Evolutionary conservation across 2,888 invertebrate genomes (phyloP), one percentile per base, ranked within the genome.

Genomic region (Eutolmus rufibarbis): DNA sequence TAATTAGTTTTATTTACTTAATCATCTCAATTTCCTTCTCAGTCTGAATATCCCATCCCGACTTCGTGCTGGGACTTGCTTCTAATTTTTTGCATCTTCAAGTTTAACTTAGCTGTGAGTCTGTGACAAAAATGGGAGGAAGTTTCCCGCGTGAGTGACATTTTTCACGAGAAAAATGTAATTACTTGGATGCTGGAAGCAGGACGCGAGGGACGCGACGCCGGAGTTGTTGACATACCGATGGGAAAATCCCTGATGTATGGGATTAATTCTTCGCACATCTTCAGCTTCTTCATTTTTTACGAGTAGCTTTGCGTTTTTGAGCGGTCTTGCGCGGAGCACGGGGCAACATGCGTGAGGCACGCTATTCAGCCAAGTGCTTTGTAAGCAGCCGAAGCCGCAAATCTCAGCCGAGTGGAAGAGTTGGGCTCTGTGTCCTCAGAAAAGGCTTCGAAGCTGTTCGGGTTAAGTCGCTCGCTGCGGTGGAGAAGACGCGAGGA

Each of bases 1-100:
- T 76, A 76, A 76, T 76, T 76, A 37, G 40, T 76, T 34, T 76
- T 76, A 76, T 76, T 76, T 76, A 40, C 37, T 76, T 76, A 76
- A 76, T 76, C 40, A 76, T 76, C 76, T 76, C 40, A 76, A 76
- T 76, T 76, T 76, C 76, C 76, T 16, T 14, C 66, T 66, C 66
- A 23, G 23, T 4, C 3, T 28, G 23, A 9, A 23, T 66, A 66
- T 66, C 28, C 66, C 8, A 12, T 9, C 12, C 23, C 66, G 66
- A 9, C 66, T 66, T 28, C 66, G 12, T 28, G 66, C 23, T 28
- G 66, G 66, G 66, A 66, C 28, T 23, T 66, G 28, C 28, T 66
- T 66, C 66, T 8, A 66, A 66, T 66, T 66, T 66, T 66, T 66
- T 66, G 28, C 66, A 66, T 66, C 66, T 66, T 66, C 28, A 28